Percentiles rank a stretch among this genome's conserved stretches.
Conservation (phyloP, 2,797 vertebrate genomes). For the Valencia hispanica region DNA sequence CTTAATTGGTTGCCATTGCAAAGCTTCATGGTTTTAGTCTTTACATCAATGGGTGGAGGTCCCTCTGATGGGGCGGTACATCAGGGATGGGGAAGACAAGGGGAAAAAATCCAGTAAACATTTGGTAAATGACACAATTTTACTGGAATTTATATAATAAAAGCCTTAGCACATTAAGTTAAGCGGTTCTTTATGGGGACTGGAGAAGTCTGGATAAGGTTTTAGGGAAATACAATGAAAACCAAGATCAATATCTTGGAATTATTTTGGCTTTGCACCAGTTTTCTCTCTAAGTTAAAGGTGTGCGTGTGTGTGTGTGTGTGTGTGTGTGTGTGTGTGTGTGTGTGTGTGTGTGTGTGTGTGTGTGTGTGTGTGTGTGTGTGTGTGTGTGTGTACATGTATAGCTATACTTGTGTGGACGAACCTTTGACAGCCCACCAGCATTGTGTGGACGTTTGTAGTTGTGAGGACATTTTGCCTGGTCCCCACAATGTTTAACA, state of each 20-base stretch:
- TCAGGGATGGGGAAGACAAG: background rate
- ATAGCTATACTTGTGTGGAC: no score
- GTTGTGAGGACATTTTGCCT: no score
- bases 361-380: no score
- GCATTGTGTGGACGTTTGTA: no score
- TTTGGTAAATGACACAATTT: background rate
- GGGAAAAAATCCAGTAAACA: background rate
- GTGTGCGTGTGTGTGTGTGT: background rate
- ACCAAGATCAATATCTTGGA: background rate
- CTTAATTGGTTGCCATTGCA: background rate
- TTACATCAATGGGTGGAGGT: slow-evolving; percentile 18
- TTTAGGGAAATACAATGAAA: background rate
- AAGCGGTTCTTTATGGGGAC: background rate
- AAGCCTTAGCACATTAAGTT: background rate
- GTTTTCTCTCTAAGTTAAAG: background rate
- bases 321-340: no score
- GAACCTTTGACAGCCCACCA: no score
- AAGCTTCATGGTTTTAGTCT: background rate
- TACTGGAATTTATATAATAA: background rate
- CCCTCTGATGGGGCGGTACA: background rate
- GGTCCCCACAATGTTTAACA: no score
- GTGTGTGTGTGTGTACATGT: no score
- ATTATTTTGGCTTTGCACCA: background rate
- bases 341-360: no score
- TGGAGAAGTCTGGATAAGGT: background rate